A percentile compares a stretch with the other conserved stretches of the same genome.
Conservation (phyloP, 1,140 invertebrate genomes). For the Macrocentrus cingulum region DNA sequence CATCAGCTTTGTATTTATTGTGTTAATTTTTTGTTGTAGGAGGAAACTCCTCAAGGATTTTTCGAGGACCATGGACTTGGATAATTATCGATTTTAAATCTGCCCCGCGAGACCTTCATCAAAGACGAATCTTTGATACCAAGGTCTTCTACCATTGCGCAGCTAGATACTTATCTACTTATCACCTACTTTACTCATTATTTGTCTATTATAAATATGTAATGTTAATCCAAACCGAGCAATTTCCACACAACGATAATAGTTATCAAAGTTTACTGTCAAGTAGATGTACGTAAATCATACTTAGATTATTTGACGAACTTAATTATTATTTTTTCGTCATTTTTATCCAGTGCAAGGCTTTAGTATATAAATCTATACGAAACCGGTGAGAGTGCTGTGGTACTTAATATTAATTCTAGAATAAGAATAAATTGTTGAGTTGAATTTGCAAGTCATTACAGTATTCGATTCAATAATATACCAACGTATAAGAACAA, state of each 20-base stretch:
- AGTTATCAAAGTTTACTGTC: neutral
- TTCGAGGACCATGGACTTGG: conserved; percentile 98
- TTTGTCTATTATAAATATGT: neutral
- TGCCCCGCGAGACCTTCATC: neutral
- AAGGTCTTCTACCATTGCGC: neutral
- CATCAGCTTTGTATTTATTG: conserved; percentile 30
- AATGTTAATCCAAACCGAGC: neutral
- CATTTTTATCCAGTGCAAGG: neutral
- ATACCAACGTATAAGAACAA: too few species aligned
- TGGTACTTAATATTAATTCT: neutral
- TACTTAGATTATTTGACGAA: neutral
- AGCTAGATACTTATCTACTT: too few species aligned
- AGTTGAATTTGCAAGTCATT: too few species aligned
- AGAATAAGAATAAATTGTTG: neutral
- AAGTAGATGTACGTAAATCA: neutral
- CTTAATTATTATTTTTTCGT: neutral
- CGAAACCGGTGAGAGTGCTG: conserved; percentile 2
- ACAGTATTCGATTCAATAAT: too few species aligned
- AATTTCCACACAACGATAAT: neutral
- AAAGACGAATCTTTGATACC: neutral
- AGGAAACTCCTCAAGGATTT: conserved; percentile 97
- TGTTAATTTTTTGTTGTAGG: conserved; percentile 73
- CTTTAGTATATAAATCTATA: neutral
- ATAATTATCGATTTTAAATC: conserved; percentile 59
- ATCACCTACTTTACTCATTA: neutral